Base-by-base conservation (phyloP, 2,797 vertebrate species). In the Coendou prehensilis region DNA sequence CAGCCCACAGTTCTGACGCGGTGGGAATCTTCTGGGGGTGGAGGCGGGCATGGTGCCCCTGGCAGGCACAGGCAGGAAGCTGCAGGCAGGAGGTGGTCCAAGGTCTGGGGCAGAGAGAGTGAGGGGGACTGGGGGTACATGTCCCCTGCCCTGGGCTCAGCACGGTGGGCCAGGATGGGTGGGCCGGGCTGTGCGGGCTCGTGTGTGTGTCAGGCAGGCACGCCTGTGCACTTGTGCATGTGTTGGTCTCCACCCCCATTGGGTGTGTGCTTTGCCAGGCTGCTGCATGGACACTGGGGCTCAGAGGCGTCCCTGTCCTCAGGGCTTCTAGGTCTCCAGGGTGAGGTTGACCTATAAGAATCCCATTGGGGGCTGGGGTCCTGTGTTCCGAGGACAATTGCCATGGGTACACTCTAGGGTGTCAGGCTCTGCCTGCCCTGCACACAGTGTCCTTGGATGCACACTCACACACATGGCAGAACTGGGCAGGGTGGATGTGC, bases 11-110 rank as follows among this genome's bases (percentile, higher is more conserved):
- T 26, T 61, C 75, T 9, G 10, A 13, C 2, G 37, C 59, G 20
- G 1, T 0, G 1, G 71, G 71, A 26, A 5, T 33, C 50, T 47
- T 3, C 3, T 11, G 1, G 0, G 0, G 23, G 33, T 30, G 57
- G 33, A 2, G 15, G 54, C 10, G 79, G 82, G 26, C 5, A 23
- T 47, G 41, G 23, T 23, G 9, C 1, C 7, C 9, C 20, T 33
- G 23, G 7, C 7, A 54, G 28, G 13, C 26, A 23, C 5, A 33
- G 63, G n/a, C 28, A 14, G 10, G 5, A 6, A 28, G 30, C 14
- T 2, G 10, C 3, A 45, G 9, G 1, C 11, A 5, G 10, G 23
- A 57, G 0, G 2, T 33, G 1, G 81, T 4, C 0, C 14, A 45
- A 30, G 2, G 11, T 37, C 9, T 7, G 7, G 28, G 33, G 37